phyloP scores from a whole-genome alignment of 1,140 invertebrate genomes.

The Meloidogyne floridensis region DNA sequence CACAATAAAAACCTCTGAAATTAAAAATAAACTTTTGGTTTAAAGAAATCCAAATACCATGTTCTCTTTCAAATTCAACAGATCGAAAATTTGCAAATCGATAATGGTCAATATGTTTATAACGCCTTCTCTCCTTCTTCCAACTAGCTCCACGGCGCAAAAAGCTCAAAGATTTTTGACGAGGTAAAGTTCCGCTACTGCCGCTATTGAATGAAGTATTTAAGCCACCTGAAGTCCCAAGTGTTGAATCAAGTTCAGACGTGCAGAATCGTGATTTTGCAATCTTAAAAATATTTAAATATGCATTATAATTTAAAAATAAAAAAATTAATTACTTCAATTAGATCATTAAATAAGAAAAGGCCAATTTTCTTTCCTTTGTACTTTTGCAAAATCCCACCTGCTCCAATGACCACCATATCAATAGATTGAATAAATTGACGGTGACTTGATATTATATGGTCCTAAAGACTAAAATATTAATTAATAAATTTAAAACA shows the following conservation, averaged over 20 bases:
- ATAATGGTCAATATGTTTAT: slow-evolving; percentile 38
- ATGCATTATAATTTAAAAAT: slow-evolving; percentile 9
- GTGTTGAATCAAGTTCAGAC: slow-evolving; percentile 15
- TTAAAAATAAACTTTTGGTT: neutral
- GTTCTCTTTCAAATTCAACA: slow-evolving; percentile 24
- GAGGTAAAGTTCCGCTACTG: slow-evolving; percentile 30
- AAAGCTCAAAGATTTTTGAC: slow-evolving; percentile 39
- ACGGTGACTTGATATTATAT: slow-evolving; percentile 32
- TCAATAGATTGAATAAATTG: slow-evolving; percentile 40
- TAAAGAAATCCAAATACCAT: slow-evolving; percentile 15
- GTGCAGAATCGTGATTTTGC: slow-evolving; percentile 36
- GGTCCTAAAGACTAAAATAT: slow-evolving; percentile 26
- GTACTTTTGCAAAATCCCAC: slow-evolving; percentile 38
- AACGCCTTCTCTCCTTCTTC: slow-evolving; percentile 35
- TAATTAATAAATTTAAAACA: neutral
- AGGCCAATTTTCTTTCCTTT: slow-evolving; percentile 40
- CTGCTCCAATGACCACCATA: slow-evolving; percentile 38
- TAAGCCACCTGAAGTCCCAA: slow-evolving; percentile 12
- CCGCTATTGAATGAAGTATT: slow-evolving; percentile 22
- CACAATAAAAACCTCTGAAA: slow-evolving; percentile 36
- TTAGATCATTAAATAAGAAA: slow-evolving; percentile 47
- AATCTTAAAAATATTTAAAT: slow-evolving; percentile 31
- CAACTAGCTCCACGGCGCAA: slow-evolving; percentile 27
- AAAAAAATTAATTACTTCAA: slow-evolving; percentile 28
- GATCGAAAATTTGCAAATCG: slow-evolving; percentile 36